These are phyloP conservation scores for Takifugu bimaculatus DNA, from an alignment of 2,113 vertebrate species.

Conservation along the genomic window DNA sequence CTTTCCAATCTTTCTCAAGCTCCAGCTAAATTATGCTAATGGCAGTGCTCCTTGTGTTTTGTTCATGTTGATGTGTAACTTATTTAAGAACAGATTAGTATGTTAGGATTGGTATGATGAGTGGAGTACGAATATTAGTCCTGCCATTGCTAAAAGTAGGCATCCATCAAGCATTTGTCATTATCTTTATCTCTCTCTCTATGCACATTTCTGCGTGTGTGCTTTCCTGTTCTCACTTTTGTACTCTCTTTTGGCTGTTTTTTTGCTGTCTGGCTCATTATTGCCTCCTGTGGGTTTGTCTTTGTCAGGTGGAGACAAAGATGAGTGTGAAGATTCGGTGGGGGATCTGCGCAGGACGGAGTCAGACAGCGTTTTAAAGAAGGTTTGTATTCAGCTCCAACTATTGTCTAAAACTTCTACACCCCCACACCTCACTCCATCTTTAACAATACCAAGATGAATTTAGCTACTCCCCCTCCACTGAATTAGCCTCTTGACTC, in stretches of 20 bases:
- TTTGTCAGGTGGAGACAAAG: slow-evolving; percentile 83
- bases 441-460: slow-evolving; percentile 38
- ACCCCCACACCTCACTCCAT: slow-evolving; percentile 28
- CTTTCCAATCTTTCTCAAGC: too few relatives aligned
- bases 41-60: too few relatives aligned
- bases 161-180: too few relatives aligned
- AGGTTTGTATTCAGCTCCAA: slow-evolving; percentile 73
- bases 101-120: too few relatives aligned
- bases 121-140: too few relatives aligned
- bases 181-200: too few relatives aligned
- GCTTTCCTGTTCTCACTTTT: not conserved
- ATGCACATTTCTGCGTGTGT: not conserved
- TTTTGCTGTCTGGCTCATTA: not conserved
- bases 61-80: too few relatives aligned
- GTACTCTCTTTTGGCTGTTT: not conserved
- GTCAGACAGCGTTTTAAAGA: slow-evolving; percentile 91
- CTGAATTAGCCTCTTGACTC: slow-evolving; percentile 52
- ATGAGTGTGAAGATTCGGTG: slow-evolving; percentile 82
- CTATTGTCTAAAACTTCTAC: not conserved
- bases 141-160: too few relatives aligned
- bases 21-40: too few relatives aligned
- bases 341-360: slow-evolving; percentile 92
- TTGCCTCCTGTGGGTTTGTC: not conserved
- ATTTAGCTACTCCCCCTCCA: slow-evolving; percentile 40
- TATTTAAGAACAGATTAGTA: too few relatives aligned